Evolutionary conservation across 2,113 vertebrate species (phyloP).

Genomic region (Gobiocypris rarus): DNA sequence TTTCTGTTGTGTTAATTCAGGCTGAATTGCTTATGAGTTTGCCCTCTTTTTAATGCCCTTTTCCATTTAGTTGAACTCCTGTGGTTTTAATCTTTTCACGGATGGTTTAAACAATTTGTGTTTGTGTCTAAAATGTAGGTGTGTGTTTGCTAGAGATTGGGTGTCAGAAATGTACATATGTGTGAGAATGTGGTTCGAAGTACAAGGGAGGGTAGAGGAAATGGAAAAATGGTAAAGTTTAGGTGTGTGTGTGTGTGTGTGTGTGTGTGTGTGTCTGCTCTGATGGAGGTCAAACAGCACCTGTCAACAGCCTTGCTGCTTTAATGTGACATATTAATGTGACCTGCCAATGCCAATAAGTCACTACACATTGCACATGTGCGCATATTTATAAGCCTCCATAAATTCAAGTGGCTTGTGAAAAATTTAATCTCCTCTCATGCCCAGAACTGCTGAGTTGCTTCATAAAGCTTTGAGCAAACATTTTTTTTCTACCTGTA

Average conservation of each 20-base stretch:
- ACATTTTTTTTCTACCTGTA: slow-evolving; percentile 55
- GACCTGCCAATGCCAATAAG: slow-evolving; percentile 72
- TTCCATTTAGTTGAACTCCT: slow-evolving; percentile 26
- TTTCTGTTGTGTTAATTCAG: slow-evolving; percentile 50
- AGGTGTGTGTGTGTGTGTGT: slow-evolving; percentile 23
- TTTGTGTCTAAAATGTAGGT: slow-evolving; percentile 5
- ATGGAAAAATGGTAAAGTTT: slow-evolving; percentile 26
- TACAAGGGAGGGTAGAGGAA: not conserved
- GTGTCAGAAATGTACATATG: slow-evolving; percentile 22
- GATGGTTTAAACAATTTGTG: slow-evolving; percentile 16
- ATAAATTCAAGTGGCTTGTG: slow-evolving; percentile 70
- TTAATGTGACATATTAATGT: slow-evolving; percentile 77
- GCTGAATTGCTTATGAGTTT: slow-evolving; percentile 30
- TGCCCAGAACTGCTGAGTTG: slow-evolving; percentile 65
- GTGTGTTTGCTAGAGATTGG: slow-evolving; percentile 23
- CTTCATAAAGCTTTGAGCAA: slow-evolving; percentile 61
- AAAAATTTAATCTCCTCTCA: slow-evolving; percentile 67
- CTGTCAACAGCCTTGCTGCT: slow-evolving; percentile 71
- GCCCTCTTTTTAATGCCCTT: slow-evolving; percentile 1
- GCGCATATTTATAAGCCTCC: slow-evolving; percentile 71
- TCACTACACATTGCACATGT: slow-evolving; percentile 72
- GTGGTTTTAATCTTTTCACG: slow-evolving; percentile 17
- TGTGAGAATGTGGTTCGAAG: slow-evolving; percentile 20
- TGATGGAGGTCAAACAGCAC: slow-evolving; percentile 70
- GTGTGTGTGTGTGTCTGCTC: slow-evolving; percentile 40